Conservation (phyloP, 2,113 vertebrate species). For the Axis porcinus region DNA sequence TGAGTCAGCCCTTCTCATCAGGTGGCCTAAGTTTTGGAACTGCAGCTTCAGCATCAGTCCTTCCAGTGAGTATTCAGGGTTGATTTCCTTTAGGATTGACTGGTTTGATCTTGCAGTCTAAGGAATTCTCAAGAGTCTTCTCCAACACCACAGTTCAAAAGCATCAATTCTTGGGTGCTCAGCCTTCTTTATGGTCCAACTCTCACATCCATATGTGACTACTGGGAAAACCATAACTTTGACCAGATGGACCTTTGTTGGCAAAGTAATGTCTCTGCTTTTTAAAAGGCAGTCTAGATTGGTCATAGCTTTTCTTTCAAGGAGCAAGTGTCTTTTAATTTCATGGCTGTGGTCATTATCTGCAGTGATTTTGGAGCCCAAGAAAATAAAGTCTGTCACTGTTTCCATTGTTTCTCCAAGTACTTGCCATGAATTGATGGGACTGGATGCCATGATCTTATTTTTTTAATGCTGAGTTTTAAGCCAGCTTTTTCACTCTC, state of each 20-base stretch:
- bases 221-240: neutral
- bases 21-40: neutral
- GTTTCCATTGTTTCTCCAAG: neutral
- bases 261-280: neutral
- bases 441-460: neutral
- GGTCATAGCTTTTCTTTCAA: neutral
- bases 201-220: neutral
- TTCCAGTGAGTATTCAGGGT: too few relatives aligned
- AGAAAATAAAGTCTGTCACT: neutral
- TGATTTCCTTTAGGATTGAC: too few relatives aligned
- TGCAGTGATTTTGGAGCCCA: neutral
- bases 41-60: too few relatives aligned
- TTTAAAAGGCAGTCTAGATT: neutral
- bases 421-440: neutral
- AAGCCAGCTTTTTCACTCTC: neutral
- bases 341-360: neutral
- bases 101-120: too few relatives aligned
- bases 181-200: neutral
- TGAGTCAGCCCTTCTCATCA: too few relatives aligned
- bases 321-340: neutral
- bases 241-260: neutral
- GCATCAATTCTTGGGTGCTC: neutral
- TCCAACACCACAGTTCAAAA: neutral
- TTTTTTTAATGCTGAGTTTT: neutral
- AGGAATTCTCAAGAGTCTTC: too few relatives aligned